Conservation (phyloP, 2,797 vertebrate species). For the Rhabdophis nuchalis region DNA sequence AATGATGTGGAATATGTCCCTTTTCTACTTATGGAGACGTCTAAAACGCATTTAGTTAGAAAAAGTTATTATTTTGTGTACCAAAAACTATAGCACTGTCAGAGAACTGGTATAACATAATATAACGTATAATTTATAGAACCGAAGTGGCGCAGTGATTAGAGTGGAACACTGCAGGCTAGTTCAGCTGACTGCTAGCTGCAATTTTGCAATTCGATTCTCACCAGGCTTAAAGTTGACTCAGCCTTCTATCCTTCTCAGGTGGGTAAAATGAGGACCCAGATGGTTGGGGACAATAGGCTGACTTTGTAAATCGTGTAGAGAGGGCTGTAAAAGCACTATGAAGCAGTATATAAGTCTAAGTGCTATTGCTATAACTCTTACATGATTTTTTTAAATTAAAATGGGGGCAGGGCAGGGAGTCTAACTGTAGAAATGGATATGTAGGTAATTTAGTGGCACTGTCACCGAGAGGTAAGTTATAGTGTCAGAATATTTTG, state of each 20-base stretch:
- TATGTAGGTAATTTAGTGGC: neutral
- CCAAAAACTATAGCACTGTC: fast-evolving
- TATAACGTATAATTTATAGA: too few species aligned
- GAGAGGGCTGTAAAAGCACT: too few species aligned
- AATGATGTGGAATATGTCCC: neutral
- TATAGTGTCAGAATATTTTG: neutral
- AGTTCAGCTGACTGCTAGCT: too few species aligned
- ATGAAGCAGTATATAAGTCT: too few species aligned
- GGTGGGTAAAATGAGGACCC: too few species aligned
- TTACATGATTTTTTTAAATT: neutral
- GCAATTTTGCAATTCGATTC: too few species aligned
- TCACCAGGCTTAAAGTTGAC: too few species aligned
- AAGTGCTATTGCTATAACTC: neutral
- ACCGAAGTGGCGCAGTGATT: too few species aligned
- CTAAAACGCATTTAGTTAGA: neutral
- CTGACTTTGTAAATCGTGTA: too few species aligned
- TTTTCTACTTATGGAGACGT: neutral
- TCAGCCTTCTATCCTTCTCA: too few species aligned
- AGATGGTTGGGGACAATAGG: too few species aligned
- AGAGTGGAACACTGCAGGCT: too few species aligned
- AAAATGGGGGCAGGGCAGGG: neutral
- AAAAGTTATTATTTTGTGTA: neutral
- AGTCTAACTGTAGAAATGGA: neutral
- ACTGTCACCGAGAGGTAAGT: neutral
- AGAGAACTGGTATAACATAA: neutral